Percentiles rank a stretch among this genome's conserved stretches.
Evolutionary conservation across 1,140 invertebrate genomes (phyloP).

Genomic region (Agrypnia vestita): DNA sequence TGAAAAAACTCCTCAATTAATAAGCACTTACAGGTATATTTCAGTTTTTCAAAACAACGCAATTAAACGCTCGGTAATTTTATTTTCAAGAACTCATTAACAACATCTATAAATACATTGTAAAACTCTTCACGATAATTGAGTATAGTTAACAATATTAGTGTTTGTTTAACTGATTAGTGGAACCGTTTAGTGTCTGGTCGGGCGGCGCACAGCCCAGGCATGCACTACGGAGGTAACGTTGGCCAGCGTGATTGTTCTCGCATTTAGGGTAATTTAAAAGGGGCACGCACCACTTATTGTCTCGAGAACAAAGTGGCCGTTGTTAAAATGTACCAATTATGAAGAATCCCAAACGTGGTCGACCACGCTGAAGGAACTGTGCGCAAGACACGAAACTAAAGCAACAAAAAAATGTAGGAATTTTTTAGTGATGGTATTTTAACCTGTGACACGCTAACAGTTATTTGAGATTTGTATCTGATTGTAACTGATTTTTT

Average conservation of each 20-base stretch:
- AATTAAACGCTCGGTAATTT: too few relatives aligned
- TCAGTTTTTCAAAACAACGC: too few relatives aligned
- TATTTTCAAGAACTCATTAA: neutral
- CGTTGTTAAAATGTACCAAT: slow-evolving; percentile 40
- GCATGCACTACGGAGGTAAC: neutral
- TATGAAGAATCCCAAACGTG: slow-evolving; percentile 15
- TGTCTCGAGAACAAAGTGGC: slow-evolving; percentile 32
- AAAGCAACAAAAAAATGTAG: too few relatives aligned
- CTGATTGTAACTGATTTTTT: too few relatives aligned
- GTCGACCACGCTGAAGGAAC: slow-evolving; percentile 13
- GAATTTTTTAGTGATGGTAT: too few relatives aligned
- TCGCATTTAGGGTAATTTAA: slow-evolving; percentile 21
- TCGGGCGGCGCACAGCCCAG: neutral
- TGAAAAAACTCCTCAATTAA: too few relatives aligned
- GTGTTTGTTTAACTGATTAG: neutral
- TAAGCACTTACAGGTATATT: too few relatives aligned
- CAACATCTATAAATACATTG: neutral
- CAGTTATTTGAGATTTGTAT: too few relatives aligned
- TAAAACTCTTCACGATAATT: neutral
- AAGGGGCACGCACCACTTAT: slow-evolving; percentile 3
- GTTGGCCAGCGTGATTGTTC: neutral
- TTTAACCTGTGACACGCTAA: too few relatives aligned
- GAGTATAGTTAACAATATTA: slow-evolving; percentile 1
- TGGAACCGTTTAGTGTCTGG: neutral
- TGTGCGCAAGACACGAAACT: neutral